Conservation (phyloP, 2,888 invertebrate genomes). For the Drosophila prostipennis region DNA sequence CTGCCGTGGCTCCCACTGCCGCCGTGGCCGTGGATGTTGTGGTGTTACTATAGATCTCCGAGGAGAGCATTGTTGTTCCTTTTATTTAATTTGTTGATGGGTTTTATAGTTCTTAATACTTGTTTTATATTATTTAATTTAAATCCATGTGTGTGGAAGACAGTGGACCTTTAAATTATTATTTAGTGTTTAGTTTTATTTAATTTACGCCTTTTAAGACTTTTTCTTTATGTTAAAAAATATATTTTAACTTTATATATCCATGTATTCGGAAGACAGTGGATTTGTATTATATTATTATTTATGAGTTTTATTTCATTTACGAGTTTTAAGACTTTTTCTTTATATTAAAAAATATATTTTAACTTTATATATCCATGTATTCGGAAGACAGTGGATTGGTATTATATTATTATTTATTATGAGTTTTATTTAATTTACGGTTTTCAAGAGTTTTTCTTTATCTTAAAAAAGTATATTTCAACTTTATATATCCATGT, state of each 20-base stretch:
- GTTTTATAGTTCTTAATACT: neutral
- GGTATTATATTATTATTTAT: neutral
- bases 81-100: too few relatives aligned
- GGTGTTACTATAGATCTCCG: slow-evolving; percentile 64
- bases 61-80: slow-evolving; percentile 64
- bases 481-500: neutral
- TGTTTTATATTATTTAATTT: neutral
- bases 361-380: neutral
- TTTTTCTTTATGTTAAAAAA: neutral
- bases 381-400: neutral
- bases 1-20: slow-evolving; percentile 18
- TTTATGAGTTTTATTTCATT: too few relatives aligned
- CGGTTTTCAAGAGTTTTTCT: neutral
- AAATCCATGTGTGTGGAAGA: slow-evolving; percentile 21
- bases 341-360: neutral
- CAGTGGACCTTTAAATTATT: slow-evolving; percentile 9
- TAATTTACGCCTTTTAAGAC: neutral
- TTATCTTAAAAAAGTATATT: neutral
- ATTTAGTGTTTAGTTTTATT: too few relatives aligned
- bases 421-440: too few relatives aligned
- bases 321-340: neutral
- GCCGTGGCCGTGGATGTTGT: slow-evolving; percentile 41
- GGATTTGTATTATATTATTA: neutral
- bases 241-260: neutral
- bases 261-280: neutral